Percentiles rank a stretch among this genome's conserved stretches.
Evolutionary conservation across 2,888 invertebrate genomes (phyloP).

Genomic region (Tuta absoluta): DNA sequence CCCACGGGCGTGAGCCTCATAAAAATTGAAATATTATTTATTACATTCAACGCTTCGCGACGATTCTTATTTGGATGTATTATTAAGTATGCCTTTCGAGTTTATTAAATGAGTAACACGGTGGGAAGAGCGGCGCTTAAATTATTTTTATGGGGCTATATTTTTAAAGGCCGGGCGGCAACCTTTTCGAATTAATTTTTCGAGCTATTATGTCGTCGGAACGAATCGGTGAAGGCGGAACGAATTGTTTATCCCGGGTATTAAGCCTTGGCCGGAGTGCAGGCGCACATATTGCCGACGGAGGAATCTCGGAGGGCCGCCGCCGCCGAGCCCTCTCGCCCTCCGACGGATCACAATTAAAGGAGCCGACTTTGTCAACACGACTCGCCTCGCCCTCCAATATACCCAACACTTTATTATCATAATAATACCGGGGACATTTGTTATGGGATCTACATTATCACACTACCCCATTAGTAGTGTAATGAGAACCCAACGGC

Average conservation of each 20-base stretch:
- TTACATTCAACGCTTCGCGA: constrained; percentile 32
- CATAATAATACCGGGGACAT: constrained; percentile 38
- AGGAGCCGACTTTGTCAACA: constrained; percentile 64
- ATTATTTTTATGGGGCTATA: constrained; percentile 42
- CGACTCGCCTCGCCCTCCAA: constrained; percentile 43
- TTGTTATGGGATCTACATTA: constrained; percentile 33
- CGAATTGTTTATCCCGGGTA: constrained; percentile 72
- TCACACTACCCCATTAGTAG: constrained; percentile 27
- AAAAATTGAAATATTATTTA: constrained; percentile 39
- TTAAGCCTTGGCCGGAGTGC: constrained; percentile 63
- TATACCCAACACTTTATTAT: constrained; percentile 45
- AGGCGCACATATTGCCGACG: constrained; percentile 64
- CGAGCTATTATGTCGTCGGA: constrained; percentile 60
- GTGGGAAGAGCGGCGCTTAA: constrained; percentile 37
- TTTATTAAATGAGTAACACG: constrained; percentile 39
- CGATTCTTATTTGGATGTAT: constrained; percentile 32
- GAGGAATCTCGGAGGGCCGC: constrained; percentile 49
- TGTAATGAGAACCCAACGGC: constrained; percentile 27
- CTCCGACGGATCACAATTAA: constrained; percentile 61
- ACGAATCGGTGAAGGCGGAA: constrained; percentile 65
- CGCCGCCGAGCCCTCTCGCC: constrained; percentile 47
- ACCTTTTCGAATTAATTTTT: constrained; percentile 66
- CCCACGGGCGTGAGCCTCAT: constrained; percentile 35
- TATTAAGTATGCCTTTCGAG: constrained; percentile 35
- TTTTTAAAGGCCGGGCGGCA: constrained; percentile 51